Conservation (phyloP, 37 sponge, comb jelly and placozoan genomes). For the Ephydatia muelleri region DNA sequence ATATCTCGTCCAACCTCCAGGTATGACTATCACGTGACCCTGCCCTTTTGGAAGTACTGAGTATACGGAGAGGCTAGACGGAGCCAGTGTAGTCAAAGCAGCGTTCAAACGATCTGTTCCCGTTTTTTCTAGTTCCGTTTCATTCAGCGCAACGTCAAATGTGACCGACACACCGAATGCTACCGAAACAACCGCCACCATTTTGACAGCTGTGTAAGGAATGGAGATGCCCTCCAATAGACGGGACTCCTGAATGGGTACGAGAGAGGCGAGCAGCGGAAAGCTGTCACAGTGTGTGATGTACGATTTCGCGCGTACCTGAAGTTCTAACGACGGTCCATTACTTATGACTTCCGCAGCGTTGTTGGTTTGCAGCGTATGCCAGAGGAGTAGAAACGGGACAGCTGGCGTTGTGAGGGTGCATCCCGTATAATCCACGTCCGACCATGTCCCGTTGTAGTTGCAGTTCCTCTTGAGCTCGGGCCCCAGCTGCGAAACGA, state of each 20-base stretch:
- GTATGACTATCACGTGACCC: neutral
- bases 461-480: neutral
- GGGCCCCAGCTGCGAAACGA: neutral
- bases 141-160: neutral
- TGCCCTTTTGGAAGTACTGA: neutral
- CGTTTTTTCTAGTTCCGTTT: neutral
- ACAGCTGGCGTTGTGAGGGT: neutral
- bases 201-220: neutral
- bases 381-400: neutral
- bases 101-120: neutral
- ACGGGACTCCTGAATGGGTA: neutral
- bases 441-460: neutral
- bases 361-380: neutral
- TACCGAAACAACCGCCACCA: neutral
- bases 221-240: neutral
- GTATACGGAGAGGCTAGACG: neutral
- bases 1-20: neutral
- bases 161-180: neutral
- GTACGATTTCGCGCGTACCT: neutral
- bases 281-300: neutral
- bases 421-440: conserved; percentile 24
- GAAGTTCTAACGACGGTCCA: neutral
- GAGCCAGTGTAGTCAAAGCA: neutral
- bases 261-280: neutral
- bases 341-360: neutral